Conservation (phyloP, 2,797 vertebrate species). For the Parauchenoglanis ngamensis region DNA sequence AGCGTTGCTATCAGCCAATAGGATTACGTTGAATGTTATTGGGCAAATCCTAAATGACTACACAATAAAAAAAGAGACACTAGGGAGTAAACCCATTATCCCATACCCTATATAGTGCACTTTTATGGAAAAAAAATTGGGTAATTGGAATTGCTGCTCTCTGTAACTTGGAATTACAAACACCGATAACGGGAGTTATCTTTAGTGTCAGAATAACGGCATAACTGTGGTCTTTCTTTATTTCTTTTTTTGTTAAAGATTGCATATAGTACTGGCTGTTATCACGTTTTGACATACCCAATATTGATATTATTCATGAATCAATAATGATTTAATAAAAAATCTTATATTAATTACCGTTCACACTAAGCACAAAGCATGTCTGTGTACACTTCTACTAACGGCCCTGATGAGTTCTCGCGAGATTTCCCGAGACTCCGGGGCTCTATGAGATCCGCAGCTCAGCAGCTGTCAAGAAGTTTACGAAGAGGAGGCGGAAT, state of each 20-base stretch:
- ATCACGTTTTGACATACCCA: neutral
- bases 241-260: neutral
- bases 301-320: neutral
- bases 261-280: neutral
- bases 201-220: neutral
- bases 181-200: neutral
- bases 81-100: neutral
- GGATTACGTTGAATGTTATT: neutral
- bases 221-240: neutral
- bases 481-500: conserved; percentile 60
- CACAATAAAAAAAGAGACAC: neutral
- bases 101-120: no score
- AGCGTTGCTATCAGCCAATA: neutral
- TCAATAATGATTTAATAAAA: neutral
- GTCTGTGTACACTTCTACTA: neutral
- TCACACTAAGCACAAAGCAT: neutral
- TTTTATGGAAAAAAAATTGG: neutral
- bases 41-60: neutral
- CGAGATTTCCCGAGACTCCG: conserved; percentile 14
- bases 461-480: neutral
- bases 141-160: neutral
- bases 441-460: neutral
- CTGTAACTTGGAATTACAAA: neutral
- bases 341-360: neutral
- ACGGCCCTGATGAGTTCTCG: neutral